These are phyloP conservation scores for Lottia scabra DNA, from an alignment of 2,888 invertebrate species.

Conservation along the genomic window DNA sequence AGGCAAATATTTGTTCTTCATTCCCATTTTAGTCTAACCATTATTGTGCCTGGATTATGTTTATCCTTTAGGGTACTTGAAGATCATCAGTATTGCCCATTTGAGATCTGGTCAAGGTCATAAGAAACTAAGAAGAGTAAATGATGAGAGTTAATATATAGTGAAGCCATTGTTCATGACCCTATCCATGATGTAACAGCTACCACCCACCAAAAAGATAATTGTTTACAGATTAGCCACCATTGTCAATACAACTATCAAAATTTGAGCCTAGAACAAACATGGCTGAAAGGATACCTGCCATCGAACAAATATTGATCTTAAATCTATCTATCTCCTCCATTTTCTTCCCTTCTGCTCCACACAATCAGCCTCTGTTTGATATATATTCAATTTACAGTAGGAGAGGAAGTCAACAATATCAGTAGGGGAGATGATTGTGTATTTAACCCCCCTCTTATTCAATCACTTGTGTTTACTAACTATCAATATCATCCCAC, in stretches of 20 bases:
- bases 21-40: too few species aligned
- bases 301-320: constrained; percentile 6
- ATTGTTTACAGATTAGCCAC: not conserved
- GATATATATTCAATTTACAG: not conserved
- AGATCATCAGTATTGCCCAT: too few species aligned
- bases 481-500: too few species aligned
- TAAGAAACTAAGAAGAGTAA: too few species aligned
- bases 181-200: not conserved
- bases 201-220: not conserved
- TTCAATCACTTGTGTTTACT: not conserved
- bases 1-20: too few species aligned
- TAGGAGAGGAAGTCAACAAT: not conserved
- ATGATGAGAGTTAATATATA: not conserved
- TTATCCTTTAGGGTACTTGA: too few species aligned
- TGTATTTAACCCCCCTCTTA: not conserved
- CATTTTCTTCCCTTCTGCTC: not conserved
- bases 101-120: too few species aligned
- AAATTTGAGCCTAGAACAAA: not conserved
- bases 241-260: constrained; percentile 1
- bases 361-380: not conserved
- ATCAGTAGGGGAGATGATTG: not conserved
- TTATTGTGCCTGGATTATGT: too few species aligned
- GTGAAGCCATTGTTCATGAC: not conserved
- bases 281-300: not conserved
- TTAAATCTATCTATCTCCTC: not conserved